These are phyloP conservation scores for Umimayanthus chanpuru DNA, from an alignment of 92 coral and sea anemone species.

Conservation along the genomic window DNA sequence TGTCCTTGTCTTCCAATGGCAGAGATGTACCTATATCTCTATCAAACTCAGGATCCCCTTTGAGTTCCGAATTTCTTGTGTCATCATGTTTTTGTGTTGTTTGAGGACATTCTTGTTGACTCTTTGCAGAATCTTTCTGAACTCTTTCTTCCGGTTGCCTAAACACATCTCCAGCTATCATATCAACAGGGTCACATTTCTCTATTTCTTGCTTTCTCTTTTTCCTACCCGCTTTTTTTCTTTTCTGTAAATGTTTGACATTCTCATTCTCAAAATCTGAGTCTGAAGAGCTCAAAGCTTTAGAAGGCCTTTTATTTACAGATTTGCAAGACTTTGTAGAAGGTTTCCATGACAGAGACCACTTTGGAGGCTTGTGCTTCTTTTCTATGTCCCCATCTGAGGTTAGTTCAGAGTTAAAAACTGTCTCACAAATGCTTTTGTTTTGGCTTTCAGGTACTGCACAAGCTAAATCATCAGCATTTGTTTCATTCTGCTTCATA, in stretches of 20 bases:
- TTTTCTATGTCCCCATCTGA: conserved; percentile 16
- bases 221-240: background rate
- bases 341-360: conserved; percentile 43
- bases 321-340: conserved; percentile 17
- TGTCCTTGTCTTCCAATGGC: background rate
- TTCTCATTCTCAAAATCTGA: conserved; percentile 31
- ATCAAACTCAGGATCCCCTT: background rate
- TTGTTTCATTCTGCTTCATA: background rate
- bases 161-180: background rate
- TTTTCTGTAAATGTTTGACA: background rate
- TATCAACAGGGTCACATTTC: background rate
- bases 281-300: conserved; percentile 13
- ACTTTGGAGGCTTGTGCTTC: conserved; percentile 9
- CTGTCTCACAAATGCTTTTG: background rate
- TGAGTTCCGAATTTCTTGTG: background rate
- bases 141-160: background rate
- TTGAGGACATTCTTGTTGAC: background rate
- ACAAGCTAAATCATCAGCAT: background rate
- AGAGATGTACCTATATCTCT: background rate
- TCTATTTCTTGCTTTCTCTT: background rate
- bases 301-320: background rate
- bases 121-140: background rate
- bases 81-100: background rate
- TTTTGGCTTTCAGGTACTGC: background rate
- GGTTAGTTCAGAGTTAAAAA: background rate